Evolutionary conservation across 2,888 invertebrate genomes (phyloP), one percentile per base, ranked within the genome.

Genomic region (Sialis fuliginosa): DNA sequence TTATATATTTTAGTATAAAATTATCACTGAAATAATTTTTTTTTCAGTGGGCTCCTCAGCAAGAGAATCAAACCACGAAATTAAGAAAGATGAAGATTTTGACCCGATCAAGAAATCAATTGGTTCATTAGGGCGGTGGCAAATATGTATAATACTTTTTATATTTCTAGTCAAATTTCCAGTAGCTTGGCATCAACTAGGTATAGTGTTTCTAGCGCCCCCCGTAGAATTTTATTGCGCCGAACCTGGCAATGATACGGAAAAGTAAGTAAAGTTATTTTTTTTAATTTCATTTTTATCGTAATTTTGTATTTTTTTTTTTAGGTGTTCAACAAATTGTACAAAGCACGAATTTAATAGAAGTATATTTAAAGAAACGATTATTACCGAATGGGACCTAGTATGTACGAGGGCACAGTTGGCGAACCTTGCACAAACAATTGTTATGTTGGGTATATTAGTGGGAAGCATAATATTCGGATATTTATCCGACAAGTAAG

Each of bases 101-200:
- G 84, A 85, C 58, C 74, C 79, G 1, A 68, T 85, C 12, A 75
- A 81, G 35, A 74, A 71, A 54, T 73, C 77, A 4, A 80, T 85
- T 52, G 85, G 85, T 1, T 71, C 75, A 33, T 72, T 84, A 48
- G 82, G 83, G 5, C 72, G 71, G 57, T 86, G 84, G 81, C 85
- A 86, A 58, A 69, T 84, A 51, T 72, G 76, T 67, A 71, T 84
- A 45, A 81, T 81, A 53, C 63, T 75, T 43, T 71, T 79, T 0
- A 74, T 83, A 37, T 79, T 81, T 52, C 65, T 82, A 7, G 74
- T 79, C 46, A 85, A 85, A 62, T 81, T 85, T 57, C 83, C 84
- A 1, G 79, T 82, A 1, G 84, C 83, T 0, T 86, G 84, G 83
- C 83, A 84, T 58, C 83, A 84, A 56, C 70, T 85, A 60, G 81